Percentiles rank a stretch among this genome's conserved stretches.
Evolutionary conservation across 2,113 vertebrate species (phyloP).

Genomic region (Catagonus wagneri): DNA sequence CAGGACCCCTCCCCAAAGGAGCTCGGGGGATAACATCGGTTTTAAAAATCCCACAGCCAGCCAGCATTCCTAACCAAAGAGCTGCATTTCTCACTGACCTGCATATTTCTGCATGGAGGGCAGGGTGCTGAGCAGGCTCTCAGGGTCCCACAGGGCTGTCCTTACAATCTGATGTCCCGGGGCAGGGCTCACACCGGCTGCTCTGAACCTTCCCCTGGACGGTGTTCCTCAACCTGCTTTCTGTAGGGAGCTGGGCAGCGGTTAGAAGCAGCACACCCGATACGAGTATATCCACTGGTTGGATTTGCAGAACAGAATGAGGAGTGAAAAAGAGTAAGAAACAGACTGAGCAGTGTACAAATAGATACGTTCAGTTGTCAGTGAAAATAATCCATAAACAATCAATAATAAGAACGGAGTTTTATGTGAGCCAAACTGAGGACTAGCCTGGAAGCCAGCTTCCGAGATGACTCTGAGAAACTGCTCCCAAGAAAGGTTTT

Average conservation of each 20-base stretch:
- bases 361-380: not conserved
- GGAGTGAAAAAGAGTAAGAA: not conserved
- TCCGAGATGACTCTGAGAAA: not conserved
- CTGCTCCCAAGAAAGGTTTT: not conserved
- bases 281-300: not conserved
- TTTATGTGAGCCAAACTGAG: not conserved
- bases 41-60: not conserved
- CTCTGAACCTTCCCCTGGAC: not conserved
- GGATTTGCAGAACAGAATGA: not conserved
- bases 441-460: not conserved
- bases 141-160: not conserved
- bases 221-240: not conserved
- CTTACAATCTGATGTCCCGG: not conserved
- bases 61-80: not conserved
- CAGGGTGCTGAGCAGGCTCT: fast-evolving
- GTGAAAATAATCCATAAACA: not conserved
- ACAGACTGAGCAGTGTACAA: not conserved
- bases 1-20: not conserved
- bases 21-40: fast-evolving
- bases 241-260: fast-evolving
- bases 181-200: not conserved
- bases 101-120: fast-evolving
- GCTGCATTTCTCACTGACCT: not conserved
- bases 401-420: not conserved
- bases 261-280: not conserved